These are phyloP conservation scores for Azorinus chamasolen DNA, from an alignment of 2,888 invertebrate species.

Conservation along the genomic window DNA sequence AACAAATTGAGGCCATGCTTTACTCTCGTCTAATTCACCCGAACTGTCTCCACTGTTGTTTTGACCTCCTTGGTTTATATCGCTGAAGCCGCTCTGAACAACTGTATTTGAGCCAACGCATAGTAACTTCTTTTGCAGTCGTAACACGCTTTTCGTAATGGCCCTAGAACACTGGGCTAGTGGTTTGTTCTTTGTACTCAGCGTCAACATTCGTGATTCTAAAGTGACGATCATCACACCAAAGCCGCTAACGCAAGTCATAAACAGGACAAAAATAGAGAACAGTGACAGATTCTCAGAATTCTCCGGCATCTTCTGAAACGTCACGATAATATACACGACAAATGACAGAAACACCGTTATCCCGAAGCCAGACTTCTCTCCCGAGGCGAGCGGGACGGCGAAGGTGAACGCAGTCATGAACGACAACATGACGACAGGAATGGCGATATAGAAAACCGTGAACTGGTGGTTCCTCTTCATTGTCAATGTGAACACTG, in stretches of 20 bases:
- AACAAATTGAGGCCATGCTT: slow-evolving; percentile 33
- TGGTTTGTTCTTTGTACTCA: slow-evolving; percentile 22
- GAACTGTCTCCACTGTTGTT: not conserved
- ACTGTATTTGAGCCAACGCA: slow-evolving; percentile 21
- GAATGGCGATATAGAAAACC: slow-evolving; percentile 46
- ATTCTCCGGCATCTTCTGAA: slow-evolving; percentile 55
- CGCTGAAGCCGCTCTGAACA: not conserved
- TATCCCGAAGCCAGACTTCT: slow-evolving; percentile 46
- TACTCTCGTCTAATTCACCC: slow-evolving; percentile 5
- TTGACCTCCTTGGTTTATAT: not conserved
- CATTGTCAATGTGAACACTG: slow-evolving; percentile 30
- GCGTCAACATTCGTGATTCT: slow-evolving; percentile 37
- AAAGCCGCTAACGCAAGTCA: slow-evolving; percentile 36
- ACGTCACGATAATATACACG: slow-evolving; percentile 55
- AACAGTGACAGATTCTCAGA: slow-evolving; percentile 51
- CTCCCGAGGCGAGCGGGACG: slow-evolving; percentile 41
- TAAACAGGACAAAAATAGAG: slow-evolving; percentile 39
- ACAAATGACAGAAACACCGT: slow-evolving; percentile 57
- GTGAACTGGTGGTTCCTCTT: slow-evolving; percentile 47
- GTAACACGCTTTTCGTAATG: slow-evolving; percentile 25
- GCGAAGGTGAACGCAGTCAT: slow-evolving; percentile 48
- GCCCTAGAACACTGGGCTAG: slow-evolving; percentile 15
- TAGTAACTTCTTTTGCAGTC: slow-evolving; percentile 26
- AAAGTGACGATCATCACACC: slow-evolving; percentile 41
- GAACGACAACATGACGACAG: slow-evolving; percentile 45